Base-by-base conservation (phyloP, 2,797 vertebrate species). In the Darevskia mixta region DNA sequence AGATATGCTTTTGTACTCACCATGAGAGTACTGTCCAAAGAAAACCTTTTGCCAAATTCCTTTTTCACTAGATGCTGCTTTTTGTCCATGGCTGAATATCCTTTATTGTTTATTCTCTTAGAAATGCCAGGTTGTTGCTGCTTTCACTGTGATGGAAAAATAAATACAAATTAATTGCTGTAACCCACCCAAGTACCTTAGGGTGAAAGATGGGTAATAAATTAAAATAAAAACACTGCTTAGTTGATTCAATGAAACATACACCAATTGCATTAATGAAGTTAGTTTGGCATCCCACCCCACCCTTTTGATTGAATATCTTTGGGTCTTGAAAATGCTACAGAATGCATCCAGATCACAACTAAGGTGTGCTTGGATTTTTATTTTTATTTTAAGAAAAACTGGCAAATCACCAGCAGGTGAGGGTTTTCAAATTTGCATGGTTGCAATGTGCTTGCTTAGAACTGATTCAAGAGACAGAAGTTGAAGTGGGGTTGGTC, bases 11-110 rank as follows among this genome's bases (percentile, higher is more conserved):
- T 88, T 80, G 92, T 95, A 96, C 98, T 98, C 96, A 98, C 98
- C 98, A 96, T 96, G 69, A 98, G 95, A 94, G 97, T 95, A 95
- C 97, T 97, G 93, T 98, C 97, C 91, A 97, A 96, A 93, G 97
- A 98, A 91, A 97, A 93, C 77, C 97, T 97, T 95, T 98, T 98
- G 79, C 97, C 96, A 92, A 95, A 97, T 90, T 97, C 97, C 71
- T 95, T 97, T 95, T 97, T 97, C 91, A 97, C 96, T 90, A 96
- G 96, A 91, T 97, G 96, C 95, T 97, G 96, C 95, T 93, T 97
- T 94, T 96, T 96, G 94, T 96, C 96, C 95, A 96, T 96, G 90
- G 91, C 79, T 94, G 93, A 94, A 71, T 79, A 92, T 94, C 92
- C 92, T 96, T 96, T 95, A 96, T 91, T 79, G 95, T 95, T 89